Evolutionary conservation across 2,797 vertebrate genomes (phyloP), one percentile per base, ranked within the genome.

Genomic region (Notolabrus celidotus): DNA sequence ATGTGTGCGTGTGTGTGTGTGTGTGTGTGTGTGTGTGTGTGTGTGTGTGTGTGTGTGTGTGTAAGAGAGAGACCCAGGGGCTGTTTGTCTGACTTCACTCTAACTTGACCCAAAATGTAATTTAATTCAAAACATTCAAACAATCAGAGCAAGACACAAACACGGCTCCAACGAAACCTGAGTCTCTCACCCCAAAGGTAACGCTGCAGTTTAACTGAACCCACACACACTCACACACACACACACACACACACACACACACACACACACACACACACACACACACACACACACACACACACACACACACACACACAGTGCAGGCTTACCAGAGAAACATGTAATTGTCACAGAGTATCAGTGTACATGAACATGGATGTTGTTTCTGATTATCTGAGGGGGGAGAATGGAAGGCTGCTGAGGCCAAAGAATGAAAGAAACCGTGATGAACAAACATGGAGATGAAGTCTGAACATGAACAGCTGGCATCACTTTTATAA

Each of bases 71-170:
- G 55, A 50, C 73, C 66, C 53, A 65, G n/a, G 17, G 77, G 71
- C 69, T 70, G 81, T 79, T 79, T 78, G 77, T 69, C 74, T 78
- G 66, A 86, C 74, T 88, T 86, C 67, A 83, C 63, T 88, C 29
- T 38, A 81, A 88, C 64, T 56, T 57, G 79, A 84, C 50, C 85
- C 69, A 76, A 77, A 88, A 84, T 63, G 51, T 75, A 71, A 91
- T 87, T 76, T 65, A 85, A 88, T 87, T 85, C 52, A 71, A 85
- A 89, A 92, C 77, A 82, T 83, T 87, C 63, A 81, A 82, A 80
- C 74, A 88, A 80, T 80, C 71, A 71, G 85, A 77, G 77, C 67
- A 74, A 67, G 50, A 83, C 80, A 82, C 63, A 77, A 86, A 78
- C 54, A 42, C 73, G 80, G 76, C 52, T 85, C 64, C 58, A 83